Percentiles rank a stretch among this genome's conserved stretches.
Evolutionary conservation across 2,888 invertebrate species (phyloP).

Genomic region (Tetragnatha montana): DNA sequence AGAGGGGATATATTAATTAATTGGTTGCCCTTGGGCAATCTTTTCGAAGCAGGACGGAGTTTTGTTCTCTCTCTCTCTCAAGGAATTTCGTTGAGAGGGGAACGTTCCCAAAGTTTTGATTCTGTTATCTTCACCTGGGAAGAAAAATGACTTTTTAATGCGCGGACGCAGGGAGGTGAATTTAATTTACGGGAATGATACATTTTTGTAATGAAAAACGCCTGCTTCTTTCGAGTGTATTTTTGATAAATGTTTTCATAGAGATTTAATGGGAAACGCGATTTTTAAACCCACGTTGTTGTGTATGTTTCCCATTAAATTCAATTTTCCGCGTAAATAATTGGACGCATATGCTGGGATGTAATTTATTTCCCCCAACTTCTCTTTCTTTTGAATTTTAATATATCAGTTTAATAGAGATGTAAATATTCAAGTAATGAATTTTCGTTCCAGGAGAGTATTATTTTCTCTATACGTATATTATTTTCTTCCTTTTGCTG

Average conservation of each 20-base stretch:
- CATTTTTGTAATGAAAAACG: neutral
- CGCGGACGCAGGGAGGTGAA: neutral
- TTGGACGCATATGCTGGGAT: too few species aligned
- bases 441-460: too few species aligned
- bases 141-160: neutral
- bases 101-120: constrained; percentile 20
- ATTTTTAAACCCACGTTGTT: neutral
- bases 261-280: neutral
- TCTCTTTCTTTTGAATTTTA: too few species aligned
- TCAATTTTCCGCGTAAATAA: too few species aligned
- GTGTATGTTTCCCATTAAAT: too few species aligned
- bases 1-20: constrained; percentile 58
- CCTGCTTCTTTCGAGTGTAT: neutral
- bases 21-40: constrained; percentile 46
- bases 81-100: constrained; percentile 31
- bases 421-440: too few species aligned
- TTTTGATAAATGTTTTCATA: neutral
- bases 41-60: constrained; percentile 40
- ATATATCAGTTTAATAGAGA: too few species aligned
- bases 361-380: too few species aligned
- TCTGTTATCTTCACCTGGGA: constrained; percentile 1
- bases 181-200: neutral
- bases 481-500: too few species aligned
- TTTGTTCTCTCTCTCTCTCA: constrained; percentile 51
- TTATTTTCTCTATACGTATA: too few species aligned